Evolutionary conservation across 2,113 vertebrate species (phyloP).

Genomic region (Callocephalon fimbriatum): DNA sequence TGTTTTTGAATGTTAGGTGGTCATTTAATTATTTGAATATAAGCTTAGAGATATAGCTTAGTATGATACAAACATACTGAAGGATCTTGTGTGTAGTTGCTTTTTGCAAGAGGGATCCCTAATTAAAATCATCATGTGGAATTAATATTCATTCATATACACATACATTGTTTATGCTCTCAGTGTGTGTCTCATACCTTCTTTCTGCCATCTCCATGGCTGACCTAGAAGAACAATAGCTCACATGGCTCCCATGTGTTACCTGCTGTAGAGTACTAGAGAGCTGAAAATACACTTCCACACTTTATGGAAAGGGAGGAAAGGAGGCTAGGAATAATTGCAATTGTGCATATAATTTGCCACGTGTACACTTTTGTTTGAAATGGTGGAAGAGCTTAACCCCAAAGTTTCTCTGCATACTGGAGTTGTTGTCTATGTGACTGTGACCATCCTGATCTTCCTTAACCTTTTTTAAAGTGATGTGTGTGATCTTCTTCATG

Average conservation of each 20-base stretch:
- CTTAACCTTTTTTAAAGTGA: background rate
- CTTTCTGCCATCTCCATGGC: background rate
- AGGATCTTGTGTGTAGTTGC: background rate
- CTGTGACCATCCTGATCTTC: background rate
- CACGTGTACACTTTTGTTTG: background rate
- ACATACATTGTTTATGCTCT: background rate
- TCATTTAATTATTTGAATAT: background rate
- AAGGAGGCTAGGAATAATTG: background rate
- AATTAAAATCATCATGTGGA: background rate
- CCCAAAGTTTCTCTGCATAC: background rate
- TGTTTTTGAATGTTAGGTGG: background rate
- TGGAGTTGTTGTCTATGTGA: background rate
- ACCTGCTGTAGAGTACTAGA: background rate
- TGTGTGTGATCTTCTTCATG: background rate
- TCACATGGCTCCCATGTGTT: background rate
- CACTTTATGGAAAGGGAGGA: background rate
- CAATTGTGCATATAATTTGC: background rate
- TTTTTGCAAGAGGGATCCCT: background rate
- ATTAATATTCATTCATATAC: background rate
- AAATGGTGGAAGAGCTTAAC: background rate
- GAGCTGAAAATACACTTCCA: background rate
- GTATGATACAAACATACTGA: background rate
- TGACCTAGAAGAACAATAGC: background rate
- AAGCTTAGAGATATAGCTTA: background rate
- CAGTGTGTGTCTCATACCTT: background rate